These are phyloP conservation scores for Porites australiensis DNA, from an alignment of 64 coral and sea anemone genomes.

Conservation along the genomic window DNA sequence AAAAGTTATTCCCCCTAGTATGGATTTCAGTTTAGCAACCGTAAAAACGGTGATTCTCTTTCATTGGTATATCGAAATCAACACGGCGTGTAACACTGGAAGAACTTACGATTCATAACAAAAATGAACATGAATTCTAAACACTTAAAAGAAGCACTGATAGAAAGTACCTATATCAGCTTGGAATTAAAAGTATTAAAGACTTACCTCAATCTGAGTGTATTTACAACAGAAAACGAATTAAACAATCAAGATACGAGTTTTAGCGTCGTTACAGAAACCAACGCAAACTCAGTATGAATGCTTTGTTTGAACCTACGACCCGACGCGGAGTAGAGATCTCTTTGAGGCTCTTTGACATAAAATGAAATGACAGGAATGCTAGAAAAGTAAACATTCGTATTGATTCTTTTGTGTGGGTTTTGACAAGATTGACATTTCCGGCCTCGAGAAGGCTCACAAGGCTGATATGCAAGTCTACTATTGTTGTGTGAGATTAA, in stretches of 20 bases:
- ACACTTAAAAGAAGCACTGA: too few species aligned
- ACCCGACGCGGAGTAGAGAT: slow-evolving; percentile 9
- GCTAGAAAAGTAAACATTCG: slow-evolving; percentile 12
- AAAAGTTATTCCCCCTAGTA: too few species aligned
- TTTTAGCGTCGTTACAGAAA: neutral
- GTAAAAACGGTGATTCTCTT: too few species aligned
- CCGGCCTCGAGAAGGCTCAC: neutral
- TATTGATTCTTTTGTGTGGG: slow-evolving; percentile 6
- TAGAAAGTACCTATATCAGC: too few species aligned
- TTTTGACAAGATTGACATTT: neutral
- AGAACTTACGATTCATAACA: too few species aligned
- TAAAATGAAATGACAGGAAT: slow-evolving; percentile 18
- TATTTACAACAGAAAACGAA: neutral
- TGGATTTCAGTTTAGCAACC: too few species aligned
- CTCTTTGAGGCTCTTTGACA: neutral
- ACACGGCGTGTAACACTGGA: too few species aligned
- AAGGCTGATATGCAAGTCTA: neutral
- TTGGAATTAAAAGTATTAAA: neutral
- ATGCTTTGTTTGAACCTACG: neutral
- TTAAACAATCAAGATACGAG: neutral
- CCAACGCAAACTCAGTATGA: neutral
- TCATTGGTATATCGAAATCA: too few species aligned
- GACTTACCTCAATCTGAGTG: neutral
- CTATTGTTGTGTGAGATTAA: neutral
- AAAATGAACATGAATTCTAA: too few species aligned